phyloP scores from a whole-genome alignment of 92 coral and sea anemone species.

The Isaurus tuberculatus region DNA sequence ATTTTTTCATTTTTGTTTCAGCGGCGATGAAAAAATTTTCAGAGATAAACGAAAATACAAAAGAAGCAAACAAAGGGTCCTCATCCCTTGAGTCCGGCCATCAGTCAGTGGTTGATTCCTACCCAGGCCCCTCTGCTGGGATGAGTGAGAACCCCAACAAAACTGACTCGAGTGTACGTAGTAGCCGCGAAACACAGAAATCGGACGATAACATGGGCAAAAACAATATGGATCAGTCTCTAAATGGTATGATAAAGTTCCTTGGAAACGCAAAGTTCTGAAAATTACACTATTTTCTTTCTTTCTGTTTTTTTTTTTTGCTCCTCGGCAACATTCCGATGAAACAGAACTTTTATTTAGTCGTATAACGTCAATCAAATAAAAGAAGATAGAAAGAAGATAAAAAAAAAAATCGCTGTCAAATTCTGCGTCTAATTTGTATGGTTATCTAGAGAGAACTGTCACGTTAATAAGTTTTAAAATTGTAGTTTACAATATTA shows the following conservation, averaged over 20 bases:
- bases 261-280: too few relatives aligned
- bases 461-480: too few relatives aligned
- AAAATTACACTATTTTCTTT: too few relatives aligned
- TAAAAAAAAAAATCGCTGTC: too few relatives aligned
- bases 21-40: constrained; percentile 71
- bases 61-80: constrained; percentile 26
- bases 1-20: background rate
- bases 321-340: too few relatives aligned
- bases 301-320: too few relatives aligned
- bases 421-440: too few relatives aligned
- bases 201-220: background rate
- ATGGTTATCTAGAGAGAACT: too few relatives aligned
- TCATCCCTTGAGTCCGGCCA: background rate
- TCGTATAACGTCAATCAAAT: too few relatives aligned
- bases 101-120: background rate
- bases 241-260: background rate
- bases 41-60: constrained; percentile 53
- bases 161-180: background rate
- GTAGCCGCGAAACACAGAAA: background rate
- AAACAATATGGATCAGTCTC: background rate
- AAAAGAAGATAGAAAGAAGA: too few relatives aligned
- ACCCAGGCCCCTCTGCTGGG: background rate
- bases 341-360: too few relatives aligned
- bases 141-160: background rate
- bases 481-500: too few relatives aligned